Percentiles rank a stretch among this genome's conserved stretches.
Evolutionary conservation across 2,113 vertebrate species (phyloP).

Genomic region (Phrynosoma platyrhinos): DNA sequence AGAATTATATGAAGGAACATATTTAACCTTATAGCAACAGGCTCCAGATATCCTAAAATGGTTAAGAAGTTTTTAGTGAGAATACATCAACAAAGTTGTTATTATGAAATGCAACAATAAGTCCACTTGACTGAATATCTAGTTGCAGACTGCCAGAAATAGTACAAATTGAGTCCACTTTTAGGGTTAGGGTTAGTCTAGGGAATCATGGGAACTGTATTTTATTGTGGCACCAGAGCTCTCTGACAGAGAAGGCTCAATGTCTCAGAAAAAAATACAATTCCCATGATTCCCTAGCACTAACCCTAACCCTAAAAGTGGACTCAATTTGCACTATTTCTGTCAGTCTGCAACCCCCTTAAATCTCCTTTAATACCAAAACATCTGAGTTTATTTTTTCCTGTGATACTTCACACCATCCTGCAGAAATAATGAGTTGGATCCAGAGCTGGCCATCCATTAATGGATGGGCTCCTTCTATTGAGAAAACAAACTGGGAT

Average conservation of each 20-base stretch:
- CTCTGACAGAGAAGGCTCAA: too few relatives aligned
- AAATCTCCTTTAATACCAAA: neutral
- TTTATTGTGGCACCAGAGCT: too few relatives aligned
- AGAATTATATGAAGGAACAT: neutral
- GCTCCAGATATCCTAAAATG: accelerated
- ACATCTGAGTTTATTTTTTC: conserved; percentile 30
- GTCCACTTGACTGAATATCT: neutral
- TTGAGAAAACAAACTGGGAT: neutral
- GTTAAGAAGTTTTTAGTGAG: neutral
- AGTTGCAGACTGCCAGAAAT: too few relatives aligned
- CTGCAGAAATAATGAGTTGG: neutral
- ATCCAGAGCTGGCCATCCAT: neutral
- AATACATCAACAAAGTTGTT: neutral
- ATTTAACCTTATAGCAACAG: accelerated
- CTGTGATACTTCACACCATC: neutral
- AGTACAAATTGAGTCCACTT: too few relatives aligned
- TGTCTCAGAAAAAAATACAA: too few relatives aligned
- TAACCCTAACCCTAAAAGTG: too few relatives aligned
- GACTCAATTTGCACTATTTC: too few relatives aligned
- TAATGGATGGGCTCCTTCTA: neutral
- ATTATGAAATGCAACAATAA: accelerated
- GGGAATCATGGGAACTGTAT: too few relatives aligned
- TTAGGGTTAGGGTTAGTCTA: too few relatives aligned
- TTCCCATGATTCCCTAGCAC: too few relatives aligned
- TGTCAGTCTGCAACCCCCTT: too few relatives aligned